These are phyloP conservation scores for Trichomalopsis sarcophagae DNA, from an alignment of 1,140 invertebrate genomes.

Conservation along the genomic window DNA sequence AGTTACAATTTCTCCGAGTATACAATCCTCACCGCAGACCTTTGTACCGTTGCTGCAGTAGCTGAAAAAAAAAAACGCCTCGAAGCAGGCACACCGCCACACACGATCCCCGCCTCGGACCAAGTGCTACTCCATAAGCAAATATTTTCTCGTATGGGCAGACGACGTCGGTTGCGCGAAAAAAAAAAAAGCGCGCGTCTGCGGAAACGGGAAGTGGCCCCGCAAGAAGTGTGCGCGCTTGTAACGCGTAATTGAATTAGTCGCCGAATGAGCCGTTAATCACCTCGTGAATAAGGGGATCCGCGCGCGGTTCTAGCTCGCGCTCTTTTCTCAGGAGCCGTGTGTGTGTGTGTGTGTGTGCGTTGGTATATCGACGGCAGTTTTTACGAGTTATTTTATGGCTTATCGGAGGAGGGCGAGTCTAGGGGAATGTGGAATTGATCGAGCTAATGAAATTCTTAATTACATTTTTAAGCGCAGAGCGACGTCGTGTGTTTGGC, in stretches of 20 bases:
- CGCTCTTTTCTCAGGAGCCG: neutral
- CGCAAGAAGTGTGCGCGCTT: neutral
- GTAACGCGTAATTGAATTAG: conserved; percentile 11
- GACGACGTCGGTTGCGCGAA: neutral
- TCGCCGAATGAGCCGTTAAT: neutral
- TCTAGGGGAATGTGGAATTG: neutral
- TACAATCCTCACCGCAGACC: too few species aligned
- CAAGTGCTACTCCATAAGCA: neutral
- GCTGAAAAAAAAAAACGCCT: neutral
- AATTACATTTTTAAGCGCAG: neutral
- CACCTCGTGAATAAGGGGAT: neutral
- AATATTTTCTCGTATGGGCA: neutral
- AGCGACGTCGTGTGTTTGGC: neutral
- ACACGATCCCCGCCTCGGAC: too few species aligned
- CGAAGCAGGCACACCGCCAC: neutral
- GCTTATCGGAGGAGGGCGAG: neutral
- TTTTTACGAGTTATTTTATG: conserved; percentile 1
- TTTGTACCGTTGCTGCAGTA: too few species aligned
- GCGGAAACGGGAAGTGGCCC: neutral
- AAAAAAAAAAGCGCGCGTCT: neutral
- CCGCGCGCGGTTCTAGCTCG: neutral
- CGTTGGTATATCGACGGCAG: neutral
- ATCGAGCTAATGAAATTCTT: neutral
- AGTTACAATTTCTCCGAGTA: too few species aligned
- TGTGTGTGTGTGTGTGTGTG: too few species aligned